Evolutionary conservation across 2,888 invertebrate genomes (phyloP).

Genomic region (Clunio marinus): DNA sequence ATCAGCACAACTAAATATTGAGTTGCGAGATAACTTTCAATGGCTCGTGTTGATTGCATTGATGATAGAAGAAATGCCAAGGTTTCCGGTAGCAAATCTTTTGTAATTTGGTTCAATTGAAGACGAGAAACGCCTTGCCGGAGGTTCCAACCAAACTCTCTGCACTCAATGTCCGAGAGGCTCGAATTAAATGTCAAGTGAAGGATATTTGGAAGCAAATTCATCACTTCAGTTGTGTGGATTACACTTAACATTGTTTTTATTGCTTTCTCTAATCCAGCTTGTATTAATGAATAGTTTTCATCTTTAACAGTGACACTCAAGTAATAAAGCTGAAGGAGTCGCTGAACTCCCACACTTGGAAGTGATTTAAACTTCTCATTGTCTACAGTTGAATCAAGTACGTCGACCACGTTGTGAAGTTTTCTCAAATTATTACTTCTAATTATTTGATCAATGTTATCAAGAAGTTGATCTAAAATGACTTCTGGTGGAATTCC

Average conservation of each 20-base stretch:
- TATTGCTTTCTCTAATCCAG: slow-evolving; percentile 57
- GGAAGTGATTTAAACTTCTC: slow-evolving; percentile 54
- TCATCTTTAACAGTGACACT: slow-evolving; percentile 47
- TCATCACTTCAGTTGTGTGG: slow-evolving; percentile 52
- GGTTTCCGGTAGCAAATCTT: slow-evolving; percentile 53
- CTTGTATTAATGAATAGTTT: slow-evolving; percentile 50
- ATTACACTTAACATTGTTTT: slow-evolving; percentile 54
- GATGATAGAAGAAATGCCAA: slow-evolving; percentile 53
- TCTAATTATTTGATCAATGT: slow-evolving; percentile 39
- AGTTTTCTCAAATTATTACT: slow-evolving; percentile 47
- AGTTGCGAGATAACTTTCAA: slow-evolving; percentile 56
- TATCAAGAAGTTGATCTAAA: slow-evolving; percentile 43
- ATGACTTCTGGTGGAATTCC: slow-evolving; percentile 43
- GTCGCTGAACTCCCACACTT: slow-evolving; percentile 50
- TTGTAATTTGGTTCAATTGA: slow-evolving; percentile 49
- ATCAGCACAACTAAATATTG: slow-evolving; percentile 56
- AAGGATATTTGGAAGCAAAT: slow-evolving; percentile 54
- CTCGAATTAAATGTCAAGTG: slow-evolving; percentile 53
- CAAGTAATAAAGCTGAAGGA: slow-evolving; percentile 53
- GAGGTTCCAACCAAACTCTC: slow-evolving; percentile 55
- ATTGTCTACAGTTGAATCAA: slow-evolving; percentile 53
- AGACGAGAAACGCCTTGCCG: slow-evolving; percentile 55
- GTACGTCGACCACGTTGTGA: slow-evolving; percentile 52
- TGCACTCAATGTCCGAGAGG: slow-evolving; percentile 51
- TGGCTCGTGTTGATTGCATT: slow-evolving; percentile 52